phyloP scores from a whole-genome alignment of 2,797 vertebrate genomes.

The Scarus forsteni region DNA sequence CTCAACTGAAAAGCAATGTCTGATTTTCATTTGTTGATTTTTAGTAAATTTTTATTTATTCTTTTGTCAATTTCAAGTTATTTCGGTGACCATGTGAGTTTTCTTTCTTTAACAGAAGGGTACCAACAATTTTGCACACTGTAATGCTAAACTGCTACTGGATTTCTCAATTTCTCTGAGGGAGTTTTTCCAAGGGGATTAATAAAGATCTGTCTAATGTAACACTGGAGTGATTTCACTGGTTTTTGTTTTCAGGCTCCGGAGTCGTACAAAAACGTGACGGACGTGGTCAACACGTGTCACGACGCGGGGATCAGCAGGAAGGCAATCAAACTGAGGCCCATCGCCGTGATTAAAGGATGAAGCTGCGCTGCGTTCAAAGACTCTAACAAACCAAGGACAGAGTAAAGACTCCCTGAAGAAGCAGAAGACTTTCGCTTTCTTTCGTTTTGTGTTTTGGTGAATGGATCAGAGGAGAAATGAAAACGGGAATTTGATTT shows the following conservation, averaged over 20 bases:
- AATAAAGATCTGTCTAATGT: no score
- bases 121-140: no score
- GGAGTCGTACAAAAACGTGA: constrained; percentile 98
- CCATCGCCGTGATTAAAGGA: constrained; percentile 98
- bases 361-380: constrained; percentile 62
- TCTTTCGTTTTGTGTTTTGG: background rate
- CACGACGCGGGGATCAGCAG: constrained; percentile 97
- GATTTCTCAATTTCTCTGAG: no score
- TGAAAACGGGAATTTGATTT: background rate
- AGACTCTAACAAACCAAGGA: background rate
- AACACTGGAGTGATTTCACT: background rate
- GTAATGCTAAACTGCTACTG: no score
- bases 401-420: no score
- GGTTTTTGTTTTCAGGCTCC: constrained; percentile 86
- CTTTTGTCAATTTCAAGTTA: no score
- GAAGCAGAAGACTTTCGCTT: background rate
- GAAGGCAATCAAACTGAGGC: constrained; percentile 97
- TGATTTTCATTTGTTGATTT: no score
- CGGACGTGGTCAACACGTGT: constrained; percentile 97
- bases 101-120: no score
- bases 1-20: no score
- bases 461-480: background rate
- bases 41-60: no score
- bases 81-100: no score
- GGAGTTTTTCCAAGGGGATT: no score